Conservation (phyloP, 2,113 vertebrate genomes). For the Caranx ignobilis region DNA sequence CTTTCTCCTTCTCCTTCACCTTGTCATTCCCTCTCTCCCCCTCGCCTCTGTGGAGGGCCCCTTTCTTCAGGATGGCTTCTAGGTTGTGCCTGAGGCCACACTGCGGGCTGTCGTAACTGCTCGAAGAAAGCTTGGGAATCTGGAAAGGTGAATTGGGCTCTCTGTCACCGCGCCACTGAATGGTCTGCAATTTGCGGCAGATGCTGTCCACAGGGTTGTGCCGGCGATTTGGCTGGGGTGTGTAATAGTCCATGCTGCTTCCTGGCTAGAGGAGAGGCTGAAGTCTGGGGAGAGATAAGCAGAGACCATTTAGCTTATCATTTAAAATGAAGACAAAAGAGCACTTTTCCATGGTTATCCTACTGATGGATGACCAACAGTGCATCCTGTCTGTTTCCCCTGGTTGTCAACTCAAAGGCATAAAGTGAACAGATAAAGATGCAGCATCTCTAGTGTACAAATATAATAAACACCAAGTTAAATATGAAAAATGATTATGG, state of each 20-base stretch:
- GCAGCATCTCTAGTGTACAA: not conserved
- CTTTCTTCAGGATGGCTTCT: slow-evolving; percentile 87
- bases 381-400: not conserved
- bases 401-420: not conserved
- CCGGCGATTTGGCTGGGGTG: slow-evolving; percentile 72
- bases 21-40: not conserved
- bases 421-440: not conserved
- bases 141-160: slow-evolving; percentile 83
- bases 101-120: slow-evolving; percentile 87
- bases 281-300: slow-evolving; percentile 55
- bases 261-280: slow-evolving; percentile 54
- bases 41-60: slow-evolving; percentile 42
- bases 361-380: not conserved
- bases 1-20: not conserved
- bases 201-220: slow-evolving; percentile 94
- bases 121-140: slow-evolving; percentile 88
- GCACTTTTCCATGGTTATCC: not conserved
- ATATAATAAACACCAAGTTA: not conserved
- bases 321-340: not conserved
- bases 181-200: slow-evolving; percentile 90
- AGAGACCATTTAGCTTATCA: not conserved
- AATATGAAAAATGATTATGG: not conserved
- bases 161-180: slow-evolving; percentile 86
- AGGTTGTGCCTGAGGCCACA: slow-evolving; percentile 81
- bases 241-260: slow-evolving; percentile 77